These are phyloP conservation scores for Bos indicus DNA, from an alignment of 2,113 vertebrate species.

Conservation along the genomic window DNA sequence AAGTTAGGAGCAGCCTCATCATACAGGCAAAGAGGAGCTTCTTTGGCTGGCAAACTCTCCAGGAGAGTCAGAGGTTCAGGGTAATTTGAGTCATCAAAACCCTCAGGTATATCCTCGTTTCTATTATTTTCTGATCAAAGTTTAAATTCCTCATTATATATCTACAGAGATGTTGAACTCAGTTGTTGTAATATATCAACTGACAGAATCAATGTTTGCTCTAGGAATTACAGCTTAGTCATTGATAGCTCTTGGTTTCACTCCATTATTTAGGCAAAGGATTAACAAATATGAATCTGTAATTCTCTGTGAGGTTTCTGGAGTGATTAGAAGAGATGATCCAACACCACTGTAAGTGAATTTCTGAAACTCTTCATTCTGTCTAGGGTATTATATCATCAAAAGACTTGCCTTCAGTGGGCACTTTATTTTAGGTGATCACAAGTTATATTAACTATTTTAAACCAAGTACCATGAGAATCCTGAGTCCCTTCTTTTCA, in stretches of 20 bases:
- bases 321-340: neutral
- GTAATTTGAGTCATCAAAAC: neutral
- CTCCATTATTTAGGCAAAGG: neutral
- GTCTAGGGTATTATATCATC: neutral
- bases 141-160: neutral
- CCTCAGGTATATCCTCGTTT: neutral
- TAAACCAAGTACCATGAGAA: neutral
- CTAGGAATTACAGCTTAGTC: neutral
- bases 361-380: neutral
- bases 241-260: neutral
- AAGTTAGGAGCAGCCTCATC: neutral
- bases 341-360: neutral
- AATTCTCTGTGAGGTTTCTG: neutral
- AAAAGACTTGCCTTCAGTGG: neutral
- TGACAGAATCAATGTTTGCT: neutral
- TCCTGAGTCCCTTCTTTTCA: neutral
- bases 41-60: neutral
- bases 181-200: neutral
- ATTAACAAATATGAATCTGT: neutral
- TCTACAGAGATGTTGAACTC: neutral
- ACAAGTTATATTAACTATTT: neutral
- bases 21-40: neutral
- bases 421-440: neutral
- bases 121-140: neutral
- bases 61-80: neutral